Base-by-base conservation (phyloP, 2,113 vertebrate genomes). In the Procavia capensis region DNA sequence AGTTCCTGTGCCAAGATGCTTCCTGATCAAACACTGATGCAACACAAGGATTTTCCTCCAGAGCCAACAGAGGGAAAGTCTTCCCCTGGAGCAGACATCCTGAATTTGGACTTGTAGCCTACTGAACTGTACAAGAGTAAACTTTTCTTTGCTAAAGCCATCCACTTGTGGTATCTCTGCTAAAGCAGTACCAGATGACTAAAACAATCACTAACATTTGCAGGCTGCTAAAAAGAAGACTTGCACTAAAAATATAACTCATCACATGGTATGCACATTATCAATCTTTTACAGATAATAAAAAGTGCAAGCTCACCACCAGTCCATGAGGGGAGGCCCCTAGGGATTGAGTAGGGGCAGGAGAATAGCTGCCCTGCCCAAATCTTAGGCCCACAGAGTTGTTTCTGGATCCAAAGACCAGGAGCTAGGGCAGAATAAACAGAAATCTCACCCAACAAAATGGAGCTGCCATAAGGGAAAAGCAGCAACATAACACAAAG, bases 201-300 rank as follows among this genome's bases (percentile, higher is more conserved):
- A n/a, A n/a, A n/a, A 17, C 2, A 20, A 57, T 1, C 14, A 76
- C 7, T 7, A 4, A 4, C 59, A 34, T 7, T 27, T 59, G 59
- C 5, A 59, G 34, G 41, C 41, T 43, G 50, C n/a, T 70, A 41
- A 45, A 17, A 66, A 57, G 47, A 34, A 27, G 3, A 3, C 10
- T 41, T 93, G 43, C 19, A 9, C 22, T 61, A 13, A 8, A 8
- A n/a, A 9, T 47, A 43, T 24, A 27, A 3, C 2, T 20, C 27
- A 6, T 22, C 36, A 0, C n/a, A 45, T 14, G 4, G 5, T 2
- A 5, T 7, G 9, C 4, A 5, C 22, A 10, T 14, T 3, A 31
- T 17, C 16, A 8, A 57, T 9, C 36, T 29, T 24, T 20, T 34
- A 9, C 4, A 0, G 6, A 36, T 16, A 14, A 39, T 0, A 20